Evolutionary conservation across 2,113 vertebrate species (phyloP), one percentile per base, ranked within the genome.

Genomic region (Delphinus delphis): DNA sequence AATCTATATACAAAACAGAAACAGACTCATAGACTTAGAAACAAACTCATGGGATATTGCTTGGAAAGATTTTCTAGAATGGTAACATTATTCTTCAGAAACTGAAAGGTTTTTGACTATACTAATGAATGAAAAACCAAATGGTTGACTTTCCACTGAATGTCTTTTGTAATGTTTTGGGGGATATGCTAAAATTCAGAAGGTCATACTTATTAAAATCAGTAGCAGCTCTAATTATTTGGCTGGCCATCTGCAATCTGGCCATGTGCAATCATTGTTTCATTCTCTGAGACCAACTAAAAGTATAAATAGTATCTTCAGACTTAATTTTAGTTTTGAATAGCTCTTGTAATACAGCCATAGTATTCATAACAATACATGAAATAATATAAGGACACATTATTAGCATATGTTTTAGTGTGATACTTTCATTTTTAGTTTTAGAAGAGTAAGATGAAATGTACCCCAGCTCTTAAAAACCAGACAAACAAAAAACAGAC

Each of bases 281-380:
- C 93, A 58, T 74, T 98, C 55, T 96, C 9, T 76, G 50, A 93
- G 25, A 89, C 71, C 85, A 93, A 84, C 74, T 91, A 74, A 95
- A 97, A 96, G 84, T 67, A 97, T 23, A 90, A 98, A 97, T 3
- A 81, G 50, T 92, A 98, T 77, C 23, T 91, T 91, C 6, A 36
- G 92, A 71, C 8, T 81, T 83, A 93, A 82, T 86, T 81, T 85
- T 87, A 90, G 47, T 92, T 97, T 38, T 96, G 28, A 95, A 73
- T 68, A 92, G 38, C 13, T 79, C 17, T 70, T 87, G 38, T 94
- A 81, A 88, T 97, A 95, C 80, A 97, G 81, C 90, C n/a, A 87
- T 93, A 96, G 86, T 96, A 96, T 95, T 93, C 60, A 95, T 76
- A 93, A 60, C 92, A 96, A 95, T 28, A 18, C 25, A 47, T 38